These are phyloP conservation scores for Suillia variegata DNA, from an alignment of 2,888 invertebrate genomes.

Conservation along the genomic window DNA sequence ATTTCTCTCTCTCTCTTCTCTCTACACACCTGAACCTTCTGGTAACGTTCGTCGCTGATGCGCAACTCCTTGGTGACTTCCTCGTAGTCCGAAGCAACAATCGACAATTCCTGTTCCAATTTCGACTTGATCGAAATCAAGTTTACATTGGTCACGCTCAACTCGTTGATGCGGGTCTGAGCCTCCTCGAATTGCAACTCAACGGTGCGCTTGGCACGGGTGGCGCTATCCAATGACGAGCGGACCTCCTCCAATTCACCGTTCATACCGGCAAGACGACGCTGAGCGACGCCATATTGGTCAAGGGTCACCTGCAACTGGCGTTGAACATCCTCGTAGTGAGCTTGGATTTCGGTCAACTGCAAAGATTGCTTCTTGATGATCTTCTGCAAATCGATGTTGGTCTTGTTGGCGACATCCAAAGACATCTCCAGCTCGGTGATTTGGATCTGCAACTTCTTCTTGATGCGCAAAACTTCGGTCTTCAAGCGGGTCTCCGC, in stretches of 20 bases:
- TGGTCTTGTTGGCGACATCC: slow-evolving; percentile 97
- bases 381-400: slow-evolving; percentile 95
- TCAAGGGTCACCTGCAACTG: slow-evolving; percentile 95
- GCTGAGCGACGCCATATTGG: slow-evolving; percentile 88
- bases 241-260: slow-evolving; percentile 96
- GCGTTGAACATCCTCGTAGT: slow-evolving; percentile 95
- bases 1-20: too few species aligned
- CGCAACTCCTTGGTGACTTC: slow-evolving; percentile 96
- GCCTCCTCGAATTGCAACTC: slow-evolving; percentile 92
- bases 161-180: slow-evolving; percentile 88
- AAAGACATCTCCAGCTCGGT: slow-evolving; percentile 95
- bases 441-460: slow-evolving; percentile 98
- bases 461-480: slow-evolving; percentile 96
- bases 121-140: slow-evolving; percentile 92
- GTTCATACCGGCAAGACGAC: slow-evolving; percentile 87
- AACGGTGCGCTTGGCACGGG: slow-evolving; percentile 87
- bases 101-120: slow-evolving; percentile 90
- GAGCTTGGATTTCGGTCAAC: slow-evolving; percentile 87
- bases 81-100: slow-evolving; percentile 94
- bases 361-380: slow-evolving; percentile 97
- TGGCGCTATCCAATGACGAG: slow-evolving; percentile 89
- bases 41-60: slow-evolving; percentile 92
- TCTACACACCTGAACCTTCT: slow-evolving; percentile 84
- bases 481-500: slow-evolving; percentile 95
- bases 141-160: slow-evolving; percentile 94